Evolutionary conservation across 1,140 invertebrate species (phyloP).

Genomic region (Brachystomella parvula): DNA sequence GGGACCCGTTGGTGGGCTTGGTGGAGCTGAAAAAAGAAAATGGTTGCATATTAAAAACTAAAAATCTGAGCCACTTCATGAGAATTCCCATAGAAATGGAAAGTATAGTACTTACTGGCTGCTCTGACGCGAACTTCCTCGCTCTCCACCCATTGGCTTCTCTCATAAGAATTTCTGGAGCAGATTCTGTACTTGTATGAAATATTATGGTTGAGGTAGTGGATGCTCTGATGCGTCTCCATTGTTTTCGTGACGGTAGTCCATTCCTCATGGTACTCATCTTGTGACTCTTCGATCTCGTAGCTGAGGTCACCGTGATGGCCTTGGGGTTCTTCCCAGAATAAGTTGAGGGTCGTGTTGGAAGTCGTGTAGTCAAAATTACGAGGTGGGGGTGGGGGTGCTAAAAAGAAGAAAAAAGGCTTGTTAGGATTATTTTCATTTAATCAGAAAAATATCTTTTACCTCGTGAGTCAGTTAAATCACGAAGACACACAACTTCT

Average conservation of each 20-base stretch:
- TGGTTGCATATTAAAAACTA: neutral
- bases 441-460: neutral
- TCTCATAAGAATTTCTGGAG: neutral
- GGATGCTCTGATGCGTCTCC: neutral
- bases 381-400: neutral
- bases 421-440: neutral
- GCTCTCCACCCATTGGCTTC: conserved; percentile 1
- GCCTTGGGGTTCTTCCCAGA: neutral
- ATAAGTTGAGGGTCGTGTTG: neutral
- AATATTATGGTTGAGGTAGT: neutral
- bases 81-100: neutral
- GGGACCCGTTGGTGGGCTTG: conserved; percentile 79
- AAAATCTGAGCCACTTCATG: neutral
- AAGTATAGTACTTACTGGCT: neutral
- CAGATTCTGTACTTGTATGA: conserved; percentile 1
- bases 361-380: neutral
- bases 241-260: neutral
- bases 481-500: neutral
- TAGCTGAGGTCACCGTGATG: neutral
- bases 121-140: neutral
- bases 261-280: conserved; percentile 1
- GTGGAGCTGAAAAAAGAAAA: conserved; percentile 57
- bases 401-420: neutral
- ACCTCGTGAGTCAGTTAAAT: neutral
- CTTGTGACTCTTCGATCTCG: neutral